Percentiles rank a stretch among this genome's conserved stretches.
phyloP scores from a whole-genome alignment of 2,888 invertebrate genomes.

The Cephus rjabovi region DNA sequence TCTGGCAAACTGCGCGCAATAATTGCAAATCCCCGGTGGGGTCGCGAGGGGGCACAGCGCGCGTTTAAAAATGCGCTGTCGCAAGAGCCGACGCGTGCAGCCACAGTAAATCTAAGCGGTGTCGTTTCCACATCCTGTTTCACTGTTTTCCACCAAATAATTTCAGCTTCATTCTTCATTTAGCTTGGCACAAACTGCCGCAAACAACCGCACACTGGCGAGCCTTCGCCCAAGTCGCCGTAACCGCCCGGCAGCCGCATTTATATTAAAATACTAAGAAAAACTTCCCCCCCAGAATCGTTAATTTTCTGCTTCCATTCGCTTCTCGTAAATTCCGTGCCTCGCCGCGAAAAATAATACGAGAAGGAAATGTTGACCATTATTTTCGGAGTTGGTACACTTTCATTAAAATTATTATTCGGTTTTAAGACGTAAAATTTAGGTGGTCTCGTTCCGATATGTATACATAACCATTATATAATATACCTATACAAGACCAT shows the following conservation, averaged over 20 bases:
- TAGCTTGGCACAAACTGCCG: slow-evolving; percentile 67
- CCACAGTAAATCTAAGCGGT: slow-evolving; percentile 60
- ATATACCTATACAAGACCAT: neutral
- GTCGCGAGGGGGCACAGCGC: neutral
- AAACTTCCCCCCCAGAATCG: slow-evolving; percentile 63
- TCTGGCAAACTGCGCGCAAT: slow-evolving; percentile 1
- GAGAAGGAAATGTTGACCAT: slow-evolving; percentile 66
- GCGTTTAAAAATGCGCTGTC: slow-evolving; percentile 16
- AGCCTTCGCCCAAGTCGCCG: slow-evolving; percentile 39
- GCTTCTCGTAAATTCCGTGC: slow-evolving; percentile 62
- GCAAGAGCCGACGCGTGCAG: slow-evolving; percentile 36
- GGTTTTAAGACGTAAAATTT: slow-evolving; percentile 12
- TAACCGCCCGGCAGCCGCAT: slow-evolving; percentile 57
- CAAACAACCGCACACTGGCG: slow-evolving; percentile 59
- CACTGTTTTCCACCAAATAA: slow-evolving; percentile 66
- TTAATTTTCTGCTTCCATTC: slow-evolving; percentile 68
- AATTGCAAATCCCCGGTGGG: slow-evolving; percentile 3
- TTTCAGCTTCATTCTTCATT: slow-evolving; percentile 68
- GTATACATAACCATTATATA: neutral
- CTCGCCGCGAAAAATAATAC: slow-evolving; percentile 62
- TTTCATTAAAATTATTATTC: slow-evolving; percentile 57
- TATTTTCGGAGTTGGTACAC: slow-evolving; percentile 55
- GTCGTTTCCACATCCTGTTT: slow-evolving; percentile 67
- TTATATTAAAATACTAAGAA: slow-evolving; percentile 67
- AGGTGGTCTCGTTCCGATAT: neutral